phyloP scores from a whole-genome alignment of 1,140 invertebrate genomes.

The Nephila pilipes region DNA sequence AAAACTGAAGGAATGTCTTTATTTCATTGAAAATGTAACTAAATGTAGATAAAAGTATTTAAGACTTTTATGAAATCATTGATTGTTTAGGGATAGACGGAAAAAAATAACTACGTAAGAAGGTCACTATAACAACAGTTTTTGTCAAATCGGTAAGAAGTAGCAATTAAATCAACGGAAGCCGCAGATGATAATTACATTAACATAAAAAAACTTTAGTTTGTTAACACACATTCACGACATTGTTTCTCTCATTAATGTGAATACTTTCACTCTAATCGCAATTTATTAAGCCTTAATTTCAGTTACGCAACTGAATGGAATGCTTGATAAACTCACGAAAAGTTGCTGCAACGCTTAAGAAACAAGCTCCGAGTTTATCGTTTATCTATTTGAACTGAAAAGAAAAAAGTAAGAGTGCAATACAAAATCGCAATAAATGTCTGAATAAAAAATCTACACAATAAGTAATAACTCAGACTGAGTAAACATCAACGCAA shows the following conservation, averaged over 20 bases:
- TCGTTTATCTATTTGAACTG: not conserved
- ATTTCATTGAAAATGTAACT: too few relatives aligned
- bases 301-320: not conserved
- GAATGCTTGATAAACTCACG: conserved; percentile 2
- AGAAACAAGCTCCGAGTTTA: conserved; percentile 16
- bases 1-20: too few relatives aligned
- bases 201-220: not conserved
- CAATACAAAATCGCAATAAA: conserved; percentile 56
- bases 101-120: too few relatives aligned
- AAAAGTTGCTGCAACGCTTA: conserved; percentile 23
- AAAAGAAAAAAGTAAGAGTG: conserved; percentile 37
- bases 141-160: not conserved
- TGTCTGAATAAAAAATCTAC: conserved; percentile 40
- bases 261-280: conserved; percentile 4
- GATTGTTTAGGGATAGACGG: too few relatives aligned
- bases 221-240: conserved; percentile 28
- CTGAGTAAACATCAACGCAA: conserved; percentile 48
- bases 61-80: too few relatives aligned
- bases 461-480: conserved; percentile 67
- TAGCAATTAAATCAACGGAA: not conserved
- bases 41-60: too few relatives aligned
- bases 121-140: not conserved
- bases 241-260: conserved; percentile 26
- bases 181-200: not conserved
- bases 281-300: conserved; percentile 40